Conservation (phyloP, 2,888 invertebrate genomes). For the Cephonodes hylas region DNA sequence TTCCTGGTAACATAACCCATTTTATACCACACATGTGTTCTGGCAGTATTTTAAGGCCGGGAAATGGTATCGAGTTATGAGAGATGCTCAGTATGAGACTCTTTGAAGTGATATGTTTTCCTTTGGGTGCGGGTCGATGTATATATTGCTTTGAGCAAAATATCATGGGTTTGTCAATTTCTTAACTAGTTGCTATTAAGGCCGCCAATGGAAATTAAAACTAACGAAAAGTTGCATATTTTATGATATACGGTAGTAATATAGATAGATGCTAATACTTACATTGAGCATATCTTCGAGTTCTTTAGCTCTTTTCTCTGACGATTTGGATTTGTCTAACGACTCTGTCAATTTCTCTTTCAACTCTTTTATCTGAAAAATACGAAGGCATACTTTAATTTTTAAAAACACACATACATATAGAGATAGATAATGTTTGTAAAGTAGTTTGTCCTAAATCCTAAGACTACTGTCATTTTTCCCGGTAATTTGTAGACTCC, state of each 20-base stretch:
- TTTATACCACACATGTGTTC: background rate
- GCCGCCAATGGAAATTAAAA: too few species aligned
- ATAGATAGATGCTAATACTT: conserved; percentile 30
- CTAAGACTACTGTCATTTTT: too few species aligned
- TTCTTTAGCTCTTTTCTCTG: conserved; percentile 81
- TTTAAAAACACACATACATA: conserved; percentile 6
- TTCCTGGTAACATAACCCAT: conserved; percentile 41
- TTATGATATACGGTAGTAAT: too few species aligned
- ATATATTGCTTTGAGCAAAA: background rate
- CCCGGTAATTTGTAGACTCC: too few species aligned
- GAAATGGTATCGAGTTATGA: background rate
- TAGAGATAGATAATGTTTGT: background rate
- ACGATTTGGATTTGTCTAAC: conserved; percentile 73
- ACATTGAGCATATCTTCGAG: conserved; percentile 82
- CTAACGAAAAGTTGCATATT: too few species aligned
- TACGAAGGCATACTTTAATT: background rate
- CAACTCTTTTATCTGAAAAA: conserved; percentile 65
- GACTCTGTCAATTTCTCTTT: conserved; percentile 75
- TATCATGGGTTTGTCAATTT: too few species aligned
- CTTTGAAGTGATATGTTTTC: too few species aligned
- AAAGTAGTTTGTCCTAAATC: too few species aligned
- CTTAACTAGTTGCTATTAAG: too few species aligned
- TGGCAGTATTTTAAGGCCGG: background rate
- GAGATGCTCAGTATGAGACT: too few species aligned
- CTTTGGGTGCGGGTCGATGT: background rate